A percentile compares a stretch with the other conserved stretches of the same genome.
phyloP scores from a whole-genome alignment of 2,888 invertebrate genomes.

The Ormyrus pomaceus region DNA sequence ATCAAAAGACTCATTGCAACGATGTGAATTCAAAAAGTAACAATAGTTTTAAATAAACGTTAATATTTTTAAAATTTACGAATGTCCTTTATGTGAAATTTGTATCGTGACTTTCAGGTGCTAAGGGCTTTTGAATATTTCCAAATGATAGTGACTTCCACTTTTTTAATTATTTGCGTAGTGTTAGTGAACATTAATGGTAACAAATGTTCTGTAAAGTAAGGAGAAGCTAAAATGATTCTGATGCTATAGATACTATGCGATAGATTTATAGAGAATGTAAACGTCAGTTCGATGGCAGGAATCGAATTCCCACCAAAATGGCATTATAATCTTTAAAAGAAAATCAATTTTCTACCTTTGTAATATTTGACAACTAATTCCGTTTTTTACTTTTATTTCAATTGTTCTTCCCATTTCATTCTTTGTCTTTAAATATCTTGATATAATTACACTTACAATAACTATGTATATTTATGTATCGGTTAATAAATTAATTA shows the following conservation, averaged over 20 bases:
- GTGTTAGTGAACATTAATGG: background rate
- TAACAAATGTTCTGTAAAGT: background rate
- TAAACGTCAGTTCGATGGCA: background rate
- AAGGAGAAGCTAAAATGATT: background rate
- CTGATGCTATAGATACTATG: background rate
- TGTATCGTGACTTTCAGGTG: conserved; percentile 23
- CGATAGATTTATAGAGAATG: background rate
- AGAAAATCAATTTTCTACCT: background rate
- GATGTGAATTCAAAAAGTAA: background rate
- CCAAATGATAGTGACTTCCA: conserved; percentile 33
- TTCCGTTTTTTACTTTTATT: conserved; percentile 11
- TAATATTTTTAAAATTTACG: too few relatives aligned
- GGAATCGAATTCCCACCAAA: background rate
- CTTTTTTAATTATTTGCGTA: background rate
- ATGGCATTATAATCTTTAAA: conserved; percentile 16
- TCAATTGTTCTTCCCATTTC: background rate
- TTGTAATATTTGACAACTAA: background rate
- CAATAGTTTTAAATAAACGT: too few relatives aligned
- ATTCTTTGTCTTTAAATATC: background rate
- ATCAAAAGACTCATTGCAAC: conserved; percentile 28
- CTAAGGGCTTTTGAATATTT: conserved; percentile 39
- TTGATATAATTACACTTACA: conserved; percentile 15
- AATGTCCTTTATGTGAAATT: background rate
- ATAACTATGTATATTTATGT: conserved; percentile 28
- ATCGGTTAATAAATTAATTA: background rate